These are phyloP conservation scores for Stictonetta naevosa DNA, from an alignment of 2,113 vertebrate genomes.

Conservation along the genomic window DNA sequence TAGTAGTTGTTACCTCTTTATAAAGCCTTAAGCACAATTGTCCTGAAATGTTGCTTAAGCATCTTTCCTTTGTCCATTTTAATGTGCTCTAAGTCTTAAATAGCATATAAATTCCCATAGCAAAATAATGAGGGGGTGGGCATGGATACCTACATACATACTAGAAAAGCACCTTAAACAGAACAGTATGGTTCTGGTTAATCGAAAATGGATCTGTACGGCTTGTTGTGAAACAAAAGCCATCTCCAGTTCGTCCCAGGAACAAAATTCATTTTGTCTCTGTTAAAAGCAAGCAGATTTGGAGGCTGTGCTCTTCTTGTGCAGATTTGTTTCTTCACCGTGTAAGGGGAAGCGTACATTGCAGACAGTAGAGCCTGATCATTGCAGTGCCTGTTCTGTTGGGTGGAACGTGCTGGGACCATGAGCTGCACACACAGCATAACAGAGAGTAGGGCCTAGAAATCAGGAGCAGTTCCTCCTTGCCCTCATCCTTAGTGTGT, in stretches of 20 bases:
- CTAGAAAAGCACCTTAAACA: not conserved
- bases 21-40: not conserved
- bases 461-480: not conserved
- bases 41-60: not conserved
- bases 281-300: not conserved
- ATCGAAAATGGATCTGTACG: not conserved
- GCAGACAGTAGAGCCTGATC: not conserved
- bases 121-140: too few relatives aligned
- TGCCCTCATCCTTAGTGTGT: not conserved
- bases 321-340: not conserved
- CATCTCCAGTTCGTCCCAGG: not conserved
- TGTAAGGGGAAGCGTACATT: fast-evolving
- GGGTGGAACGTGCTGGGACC: not conserved
- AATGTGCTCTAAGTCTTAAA: not conserved
- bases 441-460: not conserved
- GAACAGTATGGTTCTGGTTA: not conserved
- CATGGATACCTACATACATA: too few relatives aligned
- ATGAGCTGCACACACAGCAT: not conserved
- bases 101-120: not conserved
- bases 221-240: not conserved
- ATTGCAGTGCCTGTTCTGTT: not conserved
- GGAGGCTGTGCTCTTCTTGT: not conserved
- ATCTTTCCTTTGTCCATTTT: not conserved
- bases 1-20: not conserved
- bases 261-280: not conserved